A percentile compares a stretch with the other conserved stretches of the same genome.
Evolutionary conservation across 2,113 vertebrate genomes (phyloP).

Genomic region (Pontoporia blainvillei): DNA sequence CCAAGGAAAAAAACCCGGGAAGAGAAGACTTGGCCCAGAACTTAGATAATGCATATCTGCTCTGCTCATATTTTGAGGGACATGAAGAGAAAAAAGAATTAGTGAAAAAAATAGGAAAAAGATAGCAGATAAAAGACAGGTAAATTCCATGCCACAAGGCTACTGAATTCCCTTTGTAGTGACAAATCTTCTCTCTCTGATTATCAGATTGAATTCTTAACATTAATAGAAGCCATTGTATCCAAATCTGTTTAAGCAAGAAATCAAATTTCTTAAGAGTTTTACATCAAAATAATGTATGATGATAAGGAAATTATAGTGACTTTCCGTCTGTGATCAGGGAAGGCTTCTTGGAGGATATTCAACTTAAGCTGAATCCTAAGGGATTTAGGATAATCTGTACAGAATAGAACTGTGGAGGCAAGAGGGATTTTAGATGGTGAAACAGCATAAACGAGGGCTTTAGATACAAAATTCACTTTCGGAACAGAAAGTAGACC

Average conservation of each 20-base stretch:
- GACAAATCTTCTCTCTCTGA: not conserved
- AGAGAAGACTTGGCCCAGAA: not conserved
- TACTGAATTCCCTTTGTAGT: not conserved
- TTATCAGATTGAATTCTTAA: not conserved
- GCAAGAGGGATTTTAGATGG: not conserved
- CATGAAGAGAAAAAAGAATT: not conserved
- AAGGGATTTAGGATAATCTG: not conserved
- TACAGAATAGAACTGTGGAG: not conserved
- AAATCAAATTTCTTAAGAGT: not conserved
- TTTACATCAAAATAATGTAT: not conserved
- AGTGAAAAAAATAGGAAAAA: not conserved
- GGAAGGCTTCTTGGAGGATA: not conserved
- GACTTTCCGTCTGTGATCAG: not conserved
- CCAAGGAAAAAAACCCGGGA: not conserved
- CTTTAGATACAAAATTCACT: not conserved
- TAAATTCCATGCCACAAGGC: not conserved
- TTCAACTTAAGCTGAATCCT: not conserved
- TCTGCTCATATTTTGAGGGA: not conserved
- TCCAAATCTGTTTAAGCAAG: not conserved
- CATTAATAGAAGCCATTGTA: not conserved
- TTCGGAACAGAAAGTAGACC: not conserved
- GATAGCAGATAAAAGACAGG: not conserved
- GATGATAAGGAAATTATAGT: not conserved
- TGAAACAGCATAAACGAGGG: not conserved
- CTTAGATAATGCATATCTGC: not conserved